Conservation (phyloP, 2,797 vertebrate species). For the Eurystomus glaucurus region DNA sequence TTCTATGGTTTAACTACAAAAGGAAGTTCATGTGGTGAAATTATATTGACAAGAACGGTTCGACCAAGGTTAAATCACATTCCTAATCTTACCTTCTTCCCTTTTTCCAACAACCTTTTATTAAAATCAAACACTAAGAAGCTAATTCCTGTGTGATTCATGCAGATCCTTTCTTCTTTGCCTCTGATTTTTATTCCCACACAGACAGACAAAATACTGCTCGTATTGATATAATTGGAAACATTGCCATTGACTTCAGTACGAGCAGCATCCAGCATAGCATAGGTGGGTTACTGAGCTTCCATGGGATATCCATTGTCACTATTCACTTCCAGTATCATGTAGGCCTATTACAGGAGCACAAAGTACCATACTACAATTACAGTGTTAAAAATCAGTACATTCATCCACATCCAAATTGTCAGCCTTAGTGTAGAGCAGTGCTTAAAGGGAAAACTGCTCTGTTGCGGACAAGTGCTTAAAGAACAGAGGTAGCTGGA, state of each 20-base stretch:
- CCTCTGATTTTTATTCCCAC: slow-evolving; percentile 7
- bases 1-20: slow-evolving; percentile 22
- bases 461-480: neutral
- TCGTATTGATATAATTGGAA: slow-evolving; percentile 17
- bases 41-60: neutral
- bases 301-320: neutral
- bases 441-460: neutral
- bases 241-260: neutral
- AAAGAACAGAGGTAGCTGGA: neutral
- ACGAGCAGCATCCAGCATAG: neutral
- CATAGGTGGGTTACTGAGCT: neutral
- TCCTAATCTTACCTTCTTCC: neutral
- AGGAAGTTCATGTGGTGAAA: neutral
- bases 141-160: slow-evolving; percentile 13
- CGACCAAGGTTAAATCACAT: neutral
- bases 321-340: neutral
- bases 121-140: slow-evolving; percentile 26
- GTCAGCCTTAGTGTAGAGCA: neutral
- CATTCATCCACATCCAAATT: neutral
- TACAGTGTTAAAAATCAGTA: neutral
- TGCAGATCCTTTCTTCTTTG: slow-evolving; percentile 22
- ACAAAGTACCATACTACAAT: neutral
- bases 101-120: slow-evolving; percentile 1
- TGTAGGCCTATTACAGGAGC: neutral
- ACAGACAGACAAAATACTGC: neutral